These are phyloP conservation scores for Caenorhabditis japonica DNA, from an alignment of 2,888 invertebrate genomes.

Conservation along the genomic window DNA sequence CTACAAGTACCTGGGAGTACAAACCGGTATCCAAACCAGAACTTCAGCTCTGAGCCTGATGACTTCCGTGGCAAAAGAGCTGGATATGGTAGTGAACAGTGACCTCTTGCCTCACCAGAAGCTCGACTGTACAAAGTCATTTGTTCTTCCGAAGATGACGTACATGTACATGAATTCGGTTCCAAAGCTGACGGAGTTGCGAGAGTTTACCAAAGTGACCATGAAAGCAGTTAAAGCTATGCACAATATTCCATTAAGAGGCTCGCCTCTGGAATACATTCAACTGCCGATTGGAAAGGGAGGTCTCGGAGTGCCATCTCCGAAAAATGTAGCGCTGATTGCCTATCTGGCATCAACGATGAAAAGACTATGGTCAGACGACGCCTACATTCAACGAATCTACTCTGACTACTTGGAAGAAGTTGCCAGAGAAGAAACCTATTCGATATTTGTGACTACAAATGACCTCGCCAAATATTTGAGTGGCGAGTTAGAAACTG, in stretches of 20 bases:
- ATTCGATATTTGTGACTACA: too few relatives aligned
- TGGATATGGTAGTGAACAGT: not conserved
- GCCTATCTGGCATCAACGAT: not conserved
- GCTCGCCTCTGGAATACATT: not conserved
- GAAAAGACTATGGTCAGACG: not conserved
- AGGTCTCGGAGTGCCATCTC: not conserved
- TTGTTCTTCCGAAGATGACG: slow-evolving; percentile 17
- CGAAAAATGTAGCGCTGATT: not conserved
- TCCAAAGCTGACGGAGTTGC: not conserved
- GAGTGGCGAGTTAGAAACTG: too few relatives aligned
- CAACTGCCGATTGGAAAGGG: slow-evolving; percentile 2
- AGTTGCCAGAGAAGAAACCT: not conserved
- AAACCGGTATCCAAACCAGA: slow-evolving; percentile 1
- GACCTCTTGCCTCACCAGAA: slow-evolving; percentile 31
- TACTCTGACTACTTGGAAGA: not conserved
- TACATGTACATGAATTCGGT: slow-evolving; percentile 11
- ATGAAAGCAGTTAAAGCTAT: not conserved
- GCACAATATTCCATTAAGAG: not conserved
- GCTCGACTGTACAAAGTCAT: slow-evolving; percentile 24
- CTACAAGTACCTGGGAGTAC: slow-evolving; percentile 29
- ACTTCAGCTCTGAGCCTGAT: slow-evolving; percentile 1
- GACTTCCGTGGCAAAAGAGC: not conserved
- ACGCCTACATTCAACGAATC: not conserved
- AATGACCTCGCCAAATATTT: too few relatives aligned
- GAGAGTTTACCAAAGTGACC: not conserved